Conservation (phyloP, 2,888 invertebrate species). For the Kuschelorhynchus macadamiae region DNA sequence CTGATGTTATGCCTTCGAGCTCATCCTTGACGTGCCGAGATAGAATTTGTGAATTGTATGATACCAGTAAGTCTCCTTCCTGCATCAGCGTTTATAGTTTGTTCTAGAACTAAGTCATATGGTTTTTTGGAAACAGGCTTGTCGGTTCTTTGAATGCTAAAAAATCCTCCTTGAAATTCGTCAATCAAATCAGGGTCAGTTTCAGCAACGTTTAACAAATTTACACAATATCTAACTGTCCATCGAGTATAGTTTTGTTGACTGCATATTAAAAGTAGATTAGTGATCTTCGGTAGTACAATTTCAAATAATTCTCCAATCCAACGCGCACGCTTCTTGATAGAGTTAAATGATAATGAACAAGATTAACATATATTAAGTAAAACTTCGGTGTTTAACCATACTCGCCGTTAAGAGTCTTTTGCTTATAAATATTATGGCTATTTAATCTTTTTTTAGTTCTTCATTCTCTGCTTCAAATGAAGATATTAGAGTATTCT, state of each 20-base stretch:
- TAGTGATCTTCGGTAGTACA: conserved; percentile 57
- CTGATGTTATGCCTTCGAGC: conserved; percentile 54
- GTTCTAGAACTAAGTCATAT: conserved; percentile 56
- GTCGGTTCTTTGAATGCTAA: conserved; percentile 60
- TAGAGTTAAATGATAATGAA: conserved; percentile 10
- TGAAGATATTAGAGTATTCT: conserved; percentile 42
- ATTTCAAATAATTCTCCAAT: conserved; percentile 4
- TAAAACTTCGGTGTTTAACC: conserved; percentile 43
- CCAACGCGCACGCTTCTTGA: conserved; percentile 16
- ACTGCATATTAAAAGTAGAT: conserved; percentile 61
- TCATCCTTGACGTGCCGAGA: conserved; percentile 58
- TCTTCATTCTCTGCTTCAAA: conserved; percentile 49
- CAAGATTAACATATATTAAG: conserved; percentile 4
- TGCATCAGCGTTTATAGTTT: conserved; percentile 50
- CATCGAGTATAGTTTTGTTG: conserved; percentile 63
- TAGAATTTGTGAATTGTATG: conserved; percentile 45
- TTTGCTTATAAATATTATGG: conserved; percentile 47
- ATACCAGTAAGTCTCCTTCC: conserved; percentile 37
- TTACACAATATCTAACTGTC: conserved; percentile 57
- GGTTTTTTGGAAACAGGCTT: conserved; percentile 61
- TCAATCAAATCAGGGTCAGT: conserved; percentile 59
- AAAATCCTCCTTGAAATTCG: conserved; percentile 55
- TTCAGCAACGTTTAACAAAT: conserved; percentile 58
- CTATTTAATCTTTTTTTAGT: conserved; percentile 38
- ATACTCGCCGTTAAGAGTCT: conserved; percentile 45